Evolutionary conservation across 1,140 invertebrate genomes (phyloP), one percentile per base, ranked within the genome.

Genomic region (Papilio glaucus): DNA sequence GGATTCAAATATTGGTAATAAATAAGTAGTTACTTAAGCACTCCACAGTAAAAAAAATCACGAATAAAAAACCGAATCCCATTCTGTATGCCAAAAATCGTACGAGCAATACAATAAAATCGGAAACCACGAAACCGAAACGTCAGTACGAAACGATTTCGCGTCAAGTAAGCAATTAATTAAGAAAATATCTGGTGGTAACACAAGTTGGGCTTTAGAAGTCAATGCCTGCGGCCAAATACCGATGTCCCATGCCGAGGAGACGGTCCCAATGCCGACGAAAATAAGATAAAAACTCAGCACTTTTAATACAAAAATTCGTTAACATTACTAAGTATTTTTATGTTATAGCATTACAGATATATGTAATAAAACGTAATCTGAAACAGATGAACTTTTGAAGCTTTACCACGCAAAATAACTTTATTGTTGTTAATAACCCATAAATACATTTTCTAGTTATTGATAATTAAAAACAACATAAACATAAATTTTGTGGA

Each of bases 161-260:
- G 72, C 77, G 72, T 78, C 80, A 83, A 81, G 75, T 78, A 80
- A 80, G 75, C 72, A 81, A 83, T 87, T 85, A 85, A 85, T 83
- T 85, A 81, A 72, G 73, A 80, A 83, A 80, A 85, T 73, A 80
- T 72, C 65, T 69, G 65, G 15, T 65, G 15, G 62, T 65, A 65
- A 65, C 62, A 65, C 61, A 15, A 39, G 62, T 65, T 37, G 62
- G 62, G 33, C 33, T 65, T 65, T 37, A 65, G 33, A 65, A 65
- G 62, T 65, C 62, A 65, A 65, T 65, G 62, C 62, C 62, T 65
- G 62, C 24, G 29, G 24, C 29, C 62, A 13, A 65, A 37, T 65
- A 38, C 62, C 62, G 37, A 39, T 65, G 62, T 65, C 62, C 33
- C 15, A 65, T 65, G 29, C 15, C 33, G 33, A 65, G 61, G 15